Base-by-base conservation (phyloP, 2,888 invertebrate genomes). In the Cosmia trapezina region DNA sequence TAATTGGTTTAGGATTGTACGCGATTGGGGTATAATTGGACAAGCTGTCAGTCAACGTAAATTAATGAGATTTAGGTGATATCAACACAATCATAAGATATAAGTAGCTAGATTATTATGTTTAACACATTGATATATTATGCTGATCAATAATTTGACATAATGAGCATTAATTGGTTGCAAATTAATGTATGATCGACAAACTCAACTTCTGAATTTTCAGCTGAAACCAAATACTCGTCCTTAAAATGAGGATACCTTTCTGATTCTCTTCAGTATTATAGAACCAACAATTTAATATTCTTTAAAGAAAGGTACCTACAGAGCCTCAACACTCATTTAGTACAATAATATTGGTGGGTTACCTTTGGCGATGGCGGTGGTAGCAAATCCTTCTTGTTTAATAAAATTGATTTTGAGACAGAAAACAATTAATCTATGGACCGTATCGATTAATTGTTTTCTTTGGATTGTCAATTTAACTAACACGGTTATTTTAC, bases 1-100 rank as follows among this genome's bases (percentile, higher is more conserved):
- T 87, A 90, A 91, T 89, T 88, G 87, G 86, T 89, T 87, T 87
- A 87, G 86, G 85, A 86, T 80, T 61, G 57, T 75, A 87, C 87
- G 63, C 72, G 82, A 88, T 83, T 86, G 84, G 77, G 83, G 81
- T 86, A 85, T 89, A 91, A 92, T 91, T 91, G 89, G 88, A 87
- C 83, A 83, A 80, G 83, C 83, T 88, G 89, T 88, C 89, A 86
- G 81, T 84, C 80, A 79, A 80, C 83, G 80, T 80, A 77, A 80
- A 84, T 88, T 89, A 80, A 89, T 84, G 86, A 86, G 83, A 85
- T 86, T 81, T 83, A 79, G 80, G 65, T 82, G 53, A 64, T 67
- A 78, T 76, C 73, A 65, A 77, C 61, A 70, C 64, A 68, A 49
- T 43, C 12, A 63, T 37, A 79, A 79, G 47, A 63, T 59, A 33